Percentiles rank a stretch among this genome's conserved stretches.
These are phyloP conservation scores for Proales similis DNA, from an alignment of 1,140 invertebrate species.

Conservation along the genomic window DNA sequence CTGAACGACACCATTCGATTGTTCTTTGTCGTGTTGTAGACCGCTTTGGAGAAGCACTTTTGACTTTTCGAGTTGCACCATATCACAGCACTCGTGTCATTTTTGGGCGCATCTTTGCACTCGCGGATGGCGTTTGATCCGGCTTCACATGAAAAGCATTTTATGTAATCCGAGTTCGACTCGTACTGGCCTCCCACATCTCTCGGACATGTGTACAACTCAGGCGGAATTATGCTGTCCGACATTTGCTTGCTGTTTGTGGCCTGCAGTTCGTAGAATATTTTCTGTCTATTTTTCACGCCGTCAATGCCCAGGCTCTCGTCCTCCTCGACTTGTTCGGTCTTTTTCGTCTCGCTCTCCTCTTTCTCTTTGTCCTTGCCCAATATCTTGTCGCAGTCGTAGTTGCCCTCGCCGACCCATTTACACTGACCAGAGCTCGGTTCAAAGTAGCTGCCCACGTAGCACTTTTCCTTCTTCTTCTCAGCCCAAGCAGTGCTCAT, in stretches of 20 bases:
- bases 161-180: constrained; percentile 8
- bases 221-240: constrained; percentile 10
- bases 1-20: constrained; percentile 18
- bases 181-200: background rate
- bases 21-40: constrained; percentile 7
- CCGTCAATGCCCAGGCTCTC: background rate
- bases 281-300: too few relatives aligned
- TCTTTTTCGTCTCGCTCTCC: background rate
- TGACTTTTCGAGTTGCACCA: constrained; percentile 8
- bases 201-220: constrained; percentile 19
- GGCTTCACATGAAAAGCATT: constrained; percentile 33
- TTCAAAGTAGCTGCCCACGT: constrained; percentile 35
- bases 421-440: constrained; percentile 16
- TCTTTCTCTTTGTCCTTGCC: background rate
- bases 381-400: constrained; percentile 12
- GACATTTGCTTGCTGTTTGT: background rate
- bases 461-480: constrained; percentile 32
- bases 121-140: background rate
- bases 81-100: background rate
- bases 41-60: constrained; percentile 33
- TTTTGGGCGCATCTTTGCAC: constrained; percentile 15
- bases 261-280: background rate
- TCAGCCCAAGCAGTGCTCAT: constrained; percentile 33
- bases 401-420: constrained; percentile 29
- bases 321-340: background rate